phyloP scores from a whole-genome alignment of 2,888 invertebrate species.

The Rhopalosiphum nymphaeae region DNA sequence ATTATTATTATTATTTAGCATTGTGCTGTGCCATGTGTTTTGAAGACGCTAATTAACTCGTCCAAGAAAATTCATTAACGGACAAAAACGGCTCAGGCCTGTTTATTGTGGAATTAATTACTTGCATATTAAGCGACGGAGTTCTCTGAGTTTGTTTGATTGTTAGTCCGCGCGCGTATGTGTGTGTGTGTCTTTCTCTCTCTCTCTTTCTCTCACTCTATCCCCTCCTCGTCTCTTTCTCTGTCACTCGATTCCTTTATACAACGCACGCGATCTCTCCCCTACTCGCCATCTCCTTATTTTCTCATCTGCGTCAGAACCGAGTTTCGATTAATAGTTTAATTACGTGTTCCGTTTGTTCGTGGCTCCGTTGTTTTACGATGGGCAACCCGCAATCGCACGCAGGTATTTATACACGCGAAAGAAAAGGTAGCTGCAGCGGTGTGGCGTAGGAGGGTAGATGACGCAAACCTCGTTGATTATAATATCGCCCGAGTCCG shows the following conservation, averaged over 20 bases:
- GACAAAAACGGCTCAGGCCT: slow-evolving; percentile 59
- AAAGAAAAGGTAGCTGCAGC: neutral
- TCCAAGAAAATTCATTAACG: slow-evolving; percentile 64
- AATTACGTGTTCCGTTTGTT: slow-evolving; percentile 62
- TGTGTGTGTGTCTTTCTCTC: neutral
- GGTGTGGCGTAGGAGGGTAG: neutral
- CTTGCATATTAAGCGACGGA: slow-evolving; percentile 61
- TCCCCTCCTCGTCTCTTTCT: slow-evolving; percentile 1
- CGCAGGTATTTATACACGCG: slow-evolving; percentile 47
- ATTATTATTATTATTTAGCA: slow-evolving; percentile 51
- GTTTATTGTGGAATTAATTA: slow-evolving; percentile 63
- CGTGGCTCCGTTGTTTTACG: slow-evolving; percentile 52
- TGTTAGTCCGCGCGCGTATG: slow-evolving; percentile 29
- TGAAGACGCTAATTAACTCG: slow-evolving; percentile 62
- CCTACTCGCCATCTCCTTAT: neutral
- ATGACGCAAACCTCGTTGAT: slow-evolving; percentile 43
- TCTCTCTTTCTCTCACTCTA: neutral
- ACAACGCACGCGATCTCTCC: neutral
- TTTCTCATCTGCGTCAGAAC: slow-evolving; percentile 45
- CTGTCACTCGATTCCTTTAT: slow-evolving; percentile 7
- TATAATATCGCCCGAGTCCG: slow-evolving; percentile 52
- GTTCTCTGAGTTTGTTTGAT: slow-evolving; percentile 60
- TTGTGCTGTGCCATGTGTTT: slow-evolving; percentile 60
- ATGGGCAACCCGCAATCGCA: slow-evolving; percentile 37
- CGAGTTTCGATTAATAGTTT: slow-evolving; percentile 63